Evolutionary conservation across 1,140 invertebrate species (phyloP), one percentile per base, ranked within the genome.

Genomic region (Littorina saxatilis): DNA sequence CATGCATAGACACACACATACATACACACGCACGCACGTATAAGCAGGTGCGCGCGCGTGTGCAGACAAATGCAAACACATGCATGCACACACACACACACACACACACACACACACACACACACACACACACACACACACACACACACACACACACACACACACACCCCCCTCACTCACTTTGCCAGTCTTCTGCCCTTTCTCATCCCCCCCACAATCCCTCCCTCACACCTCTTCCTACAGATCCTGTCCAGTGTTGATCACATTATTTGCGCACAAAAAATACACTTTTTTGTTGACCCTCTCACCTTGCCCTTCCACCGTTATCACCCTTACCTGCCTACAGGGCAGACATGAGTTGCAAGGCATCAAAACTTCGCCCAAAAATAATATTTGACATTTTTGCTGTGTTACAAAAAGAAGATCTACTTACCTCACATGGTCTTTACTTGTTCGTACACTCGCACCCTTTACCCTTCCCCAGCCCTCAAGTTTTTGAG

Each of bases 41-140:
- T 47, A 79, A 13, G 27, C 80, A 79, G 37, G 1, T 72, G 43
- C 72, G 43, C 80, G 43, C 75, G 58, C 81, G 43, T 43, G 43
- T 39, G 2, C 80, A 2, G 3, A 79, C 72, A 79, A 35, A 52
- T n/a, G n/a, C n/a, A n/a, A n/a, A n/a, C n/a, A n/a, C n/a, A n/a
- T n/a, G n/a, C n/a, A n/a, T n/a, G n/a, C 80, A 52, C 80, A 52
- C 68, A 55, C 79, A 81, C 79, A 81, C 68, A 81, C 79, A 81
- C 79, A 35, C 52, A 58, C 27, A 55, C 72, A 23, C 43, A 47
- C 27, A 81, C 70, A 23, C 27, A 40, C 70, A 35, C 72, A 37
- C 29, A 32, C 29, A 75, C 70, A 50, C 23, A 68, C 47, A 27
- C 70, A 52, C 35, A 55, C 52, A 75, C 47, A 40, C n/a, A n/a